Evolutionary conservation across 2,113 vertebrate genomes (phyloP).

Genomic region (Isurus oxyrinchus): DNA sequence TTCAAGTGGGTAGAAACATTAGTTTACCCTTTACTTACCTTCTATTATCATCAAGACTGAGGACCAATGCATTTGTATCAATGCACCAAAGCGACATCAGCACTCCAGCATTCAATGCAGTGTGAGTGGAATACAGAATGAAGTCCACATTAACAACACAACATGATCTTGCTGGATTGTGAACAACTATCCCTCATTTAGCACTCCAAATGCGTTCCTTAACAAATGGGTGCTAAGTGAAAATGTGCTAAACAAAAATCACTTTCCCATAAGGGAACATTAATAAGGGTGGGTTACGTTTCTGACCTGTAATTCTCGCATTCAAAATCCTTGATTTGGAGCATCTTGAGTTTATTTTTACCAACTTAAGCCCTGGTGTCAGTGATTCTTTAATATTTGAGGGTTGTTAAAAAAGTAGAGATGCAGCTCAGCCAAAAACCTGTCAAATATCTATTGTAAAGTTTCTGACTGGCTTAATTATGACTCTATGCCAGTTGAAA

Average conservation of each 20-base stretch:
- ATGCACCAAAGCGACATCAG: too few species aligned
- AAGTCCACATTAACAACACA: neutral
- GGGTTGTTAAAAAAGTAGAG: neutral
- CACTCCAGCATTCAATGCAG: too few species aligned
- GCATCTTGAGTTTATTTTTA: neutral
- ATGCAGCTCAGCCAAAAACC: neutral
- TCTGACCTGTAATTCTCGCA: neutral
- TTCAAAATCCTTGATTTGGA: neutral
- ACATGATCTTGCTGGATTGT: neutral
- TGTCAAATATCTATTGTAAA: neutral
- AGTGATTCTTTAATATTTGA: neutral
- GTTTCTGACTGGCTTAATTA: neutral
- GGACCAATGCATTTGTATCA: neutral
- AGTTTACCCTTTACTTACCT: neutral
- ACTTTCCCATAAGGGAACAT: neutral
- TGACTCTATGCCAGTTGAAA: neutral
- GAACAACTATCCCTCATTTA: neutral
- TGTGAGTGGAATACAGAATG: neutral
- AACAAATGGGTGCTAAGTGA: neutral
- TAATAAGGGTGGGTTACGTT: neutral
- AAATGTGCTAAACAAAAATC: neutral
- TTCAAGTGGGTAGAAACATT: neutral
- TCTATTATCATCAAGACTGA: neutral
- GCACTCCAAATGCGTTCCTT: neutral
- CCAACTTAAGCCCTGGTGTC: neutral